phyloP scores from a whole-genome alignment of 2,888 invertebrate genomes.

The Quadroppia sp. region DNA sequence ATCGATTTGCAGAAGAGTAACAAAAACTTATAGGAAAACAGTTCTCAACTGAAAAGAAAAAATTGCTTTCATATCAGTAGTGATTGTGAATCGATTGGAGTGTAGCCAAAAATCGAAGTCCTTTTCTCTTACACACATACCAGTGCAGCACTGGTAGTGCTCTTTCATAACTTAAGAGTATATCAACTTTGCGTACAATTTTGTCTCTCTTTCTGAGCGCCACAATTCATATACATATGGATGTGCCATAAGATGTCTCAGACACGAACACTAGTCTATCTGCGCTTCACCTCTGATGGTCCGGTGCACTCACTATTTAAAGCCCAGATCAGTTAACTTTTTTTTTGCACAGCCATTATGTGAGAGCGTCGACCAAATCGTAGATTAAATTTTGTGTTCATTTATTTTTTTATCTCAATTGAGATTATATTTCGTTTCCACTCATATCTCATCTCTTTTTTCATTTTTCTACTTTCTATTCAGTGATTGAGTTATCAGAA shows the following conservation, averaged over 20 bases:
- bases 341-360: background rate
- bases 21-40: slow-evolving; percentile 1
- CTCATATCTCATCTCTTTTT: background rate
- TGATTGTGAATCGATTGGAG: slow-evolving; percentile 30
- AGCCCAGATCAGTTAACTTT: background rate
- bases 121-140: background rate
- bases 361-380: background rate
- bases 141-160: background rate
- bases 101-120: slow-evolving; percentile 15
- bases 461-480: background rate
- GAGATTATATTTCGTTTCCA: background rate
- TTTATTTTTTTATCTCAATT: background rate
- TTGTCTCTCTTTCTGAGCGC: background rate
- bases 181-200: background rate
- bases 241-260: background rate
- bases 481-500: background rate
- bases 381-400: background rate
- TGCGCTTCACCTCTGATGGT: background rate
- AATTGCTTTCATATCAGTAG: slow-evolving; percentile 2
- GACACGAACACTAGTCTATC: background rate
- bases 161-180: background rate
- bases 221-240: background rate
- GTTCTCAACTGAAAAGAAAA: background rate
- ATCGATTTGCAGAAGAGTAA: background rate
- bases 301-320: background rate